Base-by-base conservation (phyloP, 1,140 invertebrate genomes). In the Andricus grossulariae region DNA sequence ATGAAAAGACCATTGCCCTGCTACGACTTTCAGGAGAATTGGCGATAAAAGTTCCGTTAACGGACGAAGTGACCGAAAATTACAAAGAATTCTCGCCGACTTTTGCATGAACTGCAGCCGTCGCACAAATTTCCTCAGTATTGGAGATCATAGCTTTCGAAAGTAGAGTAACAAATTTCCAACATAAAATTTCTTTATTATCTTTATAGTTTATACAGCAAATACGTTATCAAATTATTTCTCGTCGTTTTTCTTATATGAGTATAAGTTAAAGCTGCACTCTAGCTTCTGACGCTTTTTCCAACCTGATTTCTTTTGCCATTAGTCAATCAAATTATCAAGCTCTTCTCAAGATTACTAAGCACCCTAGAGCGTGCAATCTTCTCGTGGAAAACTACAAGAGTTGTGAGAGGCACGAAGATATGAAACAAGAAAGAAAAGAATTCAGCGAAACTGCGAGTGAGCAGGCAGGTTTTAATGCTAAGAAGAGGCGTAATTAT, bases 321-420 rank as follows among this genome's bases (percentile, higher is more conserved):
- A 85, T 85, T 80, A 81, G 79, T 75, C 80, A 82, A 85, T 86
- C 82, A 84, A 85, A 88, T 88, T 85, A 85, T 85, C 78, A 72
- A 66, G 71, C 83, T 85, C 76, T 79, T 81, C 74, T 79, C 60
- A 55, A 81, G 70, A 87, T 84, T 85, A 78, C 80, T n/a, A 54
- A 80, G 75, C 77, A 72, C 74, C 74, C 60, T 55, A 51, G 72
- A 74, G 57, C 75, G 79, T 76, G 82, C 82, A 84, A 85, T 85
- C 82, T 82, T 83, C 76, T 78, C 74, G 74, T 80, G 73, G 70
- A 60, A 73, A 75, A 81, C 76, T 83, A 72, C 80, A 83, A 39
- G 25, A 45, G 16, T 45, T 50, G 45, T 50, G 19, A 72, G 50
- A 5, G 50, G 45, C 19, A 50, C 19, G 25, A 72, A 18, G 45